Evolutionary conservation across 2,888 invertebrate genomes (phyloP).

Genomic region (Eulithis testata): DNA sequence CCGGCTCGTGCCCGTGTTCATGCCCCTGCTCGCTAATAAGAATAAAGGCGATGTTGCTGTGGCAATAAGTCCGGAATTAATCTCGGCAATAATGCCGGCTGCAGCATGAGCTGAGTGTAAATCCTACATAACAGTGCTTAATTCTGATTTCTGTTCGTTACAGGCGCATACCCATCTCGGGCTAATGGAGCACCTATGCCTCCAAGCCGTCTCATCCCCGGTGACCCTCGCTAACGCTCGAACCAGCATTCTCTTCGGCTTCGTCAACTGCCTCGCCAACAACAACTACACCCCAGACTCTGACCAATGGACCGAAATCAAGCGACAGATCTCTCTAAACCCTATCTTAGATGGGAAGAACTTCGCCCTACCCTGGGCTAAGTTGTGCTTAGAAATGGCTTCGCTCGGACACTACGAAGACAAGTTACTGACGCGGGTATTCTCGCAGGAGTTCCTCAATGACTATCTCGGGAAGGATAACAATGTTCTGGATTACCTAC

Average conservation of each 20-base stretch:
- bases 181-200: conserved; percentile 84
- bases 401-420: conserved; percentile 85
- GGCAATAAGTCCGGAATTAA: too few relatives aligned
- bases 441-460: conserved; percentile 77
- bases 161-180: conserved; percentile 85
- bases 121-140: not conserved
- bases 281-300: conserved; percentile 85
- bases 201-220: conserved; percentile 71
- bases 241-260: conserved; percentile 70
- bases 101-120: too few relatives aligned
- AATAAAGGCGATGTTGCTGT: too few relatives aligned
- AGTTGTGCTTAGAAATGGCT: conserved; percentile 83
- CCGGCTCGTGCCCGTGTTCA: too few relatives aligned
- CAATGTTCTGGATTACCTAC: conserved; percentile 74
- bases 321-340: conserved; percentile 68
- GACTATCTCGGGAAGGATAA: conserved; percentile 63
- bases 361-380: conserved; percentile 78
- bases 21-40: too few relatives aligned
- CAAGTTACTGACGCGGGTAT: conserved; percentile 78
- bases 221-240: conserved; percentile 65
- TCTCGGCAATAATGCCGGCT: too few relatives aligned
- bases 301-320: conserved; percentile 77
- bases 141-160: not conserved
- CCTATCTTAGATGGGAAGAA: conserved; percentile 65
- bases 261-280: conserved; percentile 83